Evolutionary conservation across 2,888 invertebrate genomes (phyloP), one percentile per base, ranked within the genome.

Genomic region (Sinohyriopsis cumingii): DNA sequence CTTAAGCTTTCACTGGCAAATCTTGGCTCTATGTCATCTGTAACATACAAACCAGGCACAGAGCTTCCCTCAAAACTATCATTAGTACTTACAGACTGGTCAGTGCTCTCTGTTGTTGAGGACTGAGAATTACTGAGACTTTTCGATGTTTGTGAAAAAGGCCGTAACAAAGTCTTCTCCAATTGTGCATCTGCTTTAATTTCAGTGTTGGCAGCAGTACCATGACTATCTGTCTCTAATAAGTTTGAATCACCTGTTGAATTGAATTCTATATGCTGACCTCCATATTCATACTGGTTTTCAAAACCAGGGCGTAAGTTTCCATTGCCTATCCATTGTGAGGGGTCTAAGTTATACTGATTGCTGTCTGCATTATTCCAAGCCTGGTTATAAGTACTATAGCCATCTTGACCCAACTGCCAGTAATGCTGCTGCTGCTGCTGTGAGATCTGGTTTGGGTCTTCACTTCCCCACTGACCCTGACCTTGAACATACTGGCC

Each of bases 11-110:
- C 20, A 3, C 5, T 12, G 62, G 12, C 25, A n/a, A n/a, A 24
- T 25, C 61, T 65, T 45, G 68, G 75, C 33, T 77, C 74, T 59
- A 62, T 67, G 65, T 78, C 79, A 24, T 72, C 77, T 55, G 71
- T 67, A 12, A 73, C 69, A 68, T 71, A 80, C 33, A 76, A 79
- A 4, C 71, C 76, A 19, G 76, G 73, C 67, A 79, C 73, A 20
- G 78, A 76, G 12, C 80, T 81, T 67, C 74, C 68, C n/a, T 74
- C 72, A 53, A 65, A 33, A 68, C 68, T 67, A 45, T 45, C 45
- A 45, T 15, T 45, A 45, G 45, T 45, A 25, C 71, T 74, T 22
- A 75, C 7, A 33, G 77, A 77, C 55, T 69, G 72, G 59, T 72
- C 72, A 56, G 71, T 59, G 71, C 74, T 74, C 54, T 72, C 25